Evolutionary conservation across 1,140 invertebrate species (phyloP).

Genomic region (fruit fly (Drosophila melanogaster)): Release_6_plus_ISO1_MT NC_004354.4:14192501-14193000

Average conservation of each 20-base stretch:
- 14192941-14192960: slow-evolving; percentile 40
- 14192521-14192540: background rate
- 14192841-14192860: slow-evolving; percentile 3
- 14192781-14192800: slow-evolving; percentile 62
- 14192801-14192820: slow-evolving; percentile 73
- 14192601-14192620: slow-evolving; percentile 48
- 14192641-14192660: slow-evolving; percentile 72
- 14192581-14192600: slow-evolving; percentile 34
- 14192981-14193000: slow-evolving; percentile 4
- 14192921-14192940: slow-evolving; percentile 24
- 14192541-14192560: slow-evolving; percentile 17
- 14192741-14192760: slow-evolving; percentile 51
- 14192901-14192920: slow-evolving; percentile 13
- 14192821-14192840: slow-evolving; percentile 31
- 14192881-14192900: slow-evolving; percentile 15
- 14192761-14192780: slow-evolving; percentile 50
- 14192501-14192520: too few species aligned
- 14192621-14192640: slow-evolving; percentile 41
- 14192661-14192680: slow-evolving; percentile 50
- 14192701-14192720: slow-evolving; percentile 41
- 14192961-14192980: slow-evolving; percentile 43
- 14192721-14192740: slow-evolving; percentile 69
- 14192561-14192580: slow-evolving; percentile 11
- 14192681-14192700: slow-evolving; percentile 26
- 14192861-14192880: slow-evolving; percentile 2